These are phyloP conservation scores for Ursus arctos DNA, from an alignment of 2,113 vertebrate genomes.

Conservation along the genomic window DNA sequence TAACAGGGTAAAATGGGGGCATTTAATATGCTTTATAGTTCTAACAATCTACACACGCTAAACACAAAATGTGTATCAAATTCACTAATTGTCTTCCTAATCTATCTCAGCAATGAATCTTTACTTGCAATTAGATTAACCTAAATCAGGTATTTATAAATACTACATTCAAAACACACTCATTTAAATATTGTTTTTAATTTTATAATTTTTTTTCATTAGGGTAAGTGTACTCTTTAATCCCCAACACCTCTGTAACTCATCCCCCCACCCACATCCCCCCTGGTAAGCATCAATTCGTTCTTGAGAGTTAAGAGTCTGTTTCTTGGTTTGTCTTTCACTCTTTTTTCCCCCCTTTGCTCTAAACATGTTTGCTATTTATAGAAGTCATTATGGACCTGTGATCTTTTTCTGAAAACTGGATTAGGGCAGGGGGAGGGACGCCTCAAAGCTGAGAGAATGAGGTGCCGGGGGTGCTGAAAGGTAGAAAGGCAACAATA, in stretches of 20 bases:
- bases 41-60: neutral
- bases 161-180: neutral
- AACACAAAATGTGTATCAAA: neutral
- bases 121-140: neutral
- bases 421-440: neutral
- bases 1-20: neutral
- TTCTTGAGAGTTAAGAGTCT: neutral
- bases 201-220: neutral
- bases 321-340: neutral
- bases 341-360: neutral
- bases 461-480: neutral
- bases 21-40: neutral
- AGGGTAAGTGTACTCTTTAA: neutral
- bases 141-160: slow-evolving; percentile 41
- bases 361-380: neutral
- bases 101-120: neutral
- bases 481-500: neutral
- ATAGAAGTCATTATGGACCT: neutral
- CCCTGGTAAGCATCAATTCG: neutral
- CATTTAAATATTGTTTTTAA: neutral
- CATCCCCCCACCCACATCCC: neutral
- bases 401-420: neutral
- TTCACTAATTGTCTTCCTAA: neutral
- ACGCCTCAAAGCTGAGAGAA: neutral
- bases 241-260: neutral